Evolutionary conservation across 2,888 invertebrate genomes (phyloP).

Genomic region (Sesia bembeciformis): DNA sequence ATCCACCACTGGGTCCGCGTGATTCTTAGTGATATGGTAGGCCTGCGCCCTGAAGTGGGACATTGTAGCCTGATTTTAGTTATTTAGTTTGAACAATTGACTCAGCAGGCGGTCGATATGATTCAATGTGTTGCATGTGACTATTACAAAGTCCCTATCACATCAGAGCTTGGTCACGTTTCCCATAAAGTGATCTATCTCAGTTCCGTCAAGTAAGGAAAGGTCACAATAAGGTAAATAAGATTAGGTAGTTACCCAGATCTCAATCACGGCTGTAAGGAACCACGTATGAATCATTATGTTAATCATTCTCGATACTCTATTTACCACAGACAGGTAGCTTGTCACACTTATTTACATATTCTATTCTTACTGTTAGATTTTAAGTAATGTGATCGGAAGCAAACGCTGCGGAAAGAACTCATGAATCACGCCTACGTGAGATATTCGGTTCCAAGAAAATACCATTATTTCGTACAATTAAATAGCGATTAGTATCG

Average conservation of each 20-base stretch:
- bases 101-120: no score
- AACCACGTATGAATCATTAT: slow-evolving; percentile 38
- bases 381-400: neutral
- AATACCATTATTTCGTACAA: neutral
- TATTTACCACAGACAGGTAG: slow-evolving; percentile 26
- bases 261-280: slow-evolving; percentile 32
- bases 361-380: neutral
- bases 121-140: no score
- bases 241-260: slow-evolving; percentile 9
- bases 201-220: slow-evolving; percentile 8
- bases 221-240: slow-evolving; percentile 39
- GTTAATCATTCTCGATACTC: slow-evolving; percentile 24
- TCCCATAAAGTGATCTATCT: slow-evolving; percentile 1
- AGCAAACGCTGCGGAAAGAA: neutral
- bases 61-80: no score
- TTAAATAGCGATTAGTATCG: neutral
- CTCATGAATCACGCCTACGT: neutral
- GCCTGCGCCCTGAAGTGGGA: no score
- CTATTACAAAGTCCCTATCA: neutral
- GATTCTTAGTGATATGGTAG: no score
- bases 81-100: no score
- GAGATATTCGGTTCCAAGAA: neutral
- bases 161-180: neutral
- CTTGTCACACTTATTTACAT: neutral
- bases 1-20: no score